A percentile compares a stretch with the other conserved stretches of the same genome.
These are phyloP conservation scores for Saimiri boliviensis DNA, from an alignment of 2,113 vertebrate species.

Conservation along the genomic window DNA sequence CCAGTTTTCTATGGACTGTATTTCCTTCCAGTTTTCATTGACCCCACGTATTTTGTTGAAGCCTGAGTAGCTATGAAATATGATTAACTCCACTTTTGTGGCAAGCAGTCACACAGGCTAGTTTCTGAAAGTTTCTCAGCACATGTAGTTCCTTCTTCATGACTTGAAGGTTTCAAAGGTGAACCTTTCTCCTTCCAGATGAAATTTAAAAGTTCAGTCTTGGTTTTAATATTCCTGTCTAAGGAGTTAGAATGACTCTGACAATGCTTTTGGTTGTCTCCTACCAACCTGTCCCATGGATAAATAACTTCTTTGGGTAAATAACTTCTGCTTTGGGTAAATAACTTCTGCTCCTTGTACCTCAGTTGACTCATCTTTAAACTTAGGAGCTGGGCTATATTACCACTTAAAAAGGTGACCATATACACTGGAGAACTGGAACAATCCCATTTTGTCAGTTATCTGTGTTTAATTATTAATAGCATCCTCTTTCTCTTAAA, in stretches of 20 bases:
- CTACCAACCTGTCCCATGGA: not conserved
- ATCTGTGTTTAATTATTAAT: not conserved
- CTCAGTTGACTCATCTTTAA: not conserved
- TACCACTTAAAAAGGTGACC: not conserved
- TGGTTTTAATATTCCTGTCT: not conserved
- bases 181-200: not conserved
- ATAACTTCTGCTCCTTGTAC: not conserved
- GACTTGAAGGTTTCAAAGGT: not conserved
- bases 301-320: not conserved
- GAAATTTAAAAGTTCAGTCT: constrained; percentile 9
- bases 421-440: not conserved
- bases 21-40: not conserved
- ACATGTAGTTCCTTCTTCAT: not conserved
- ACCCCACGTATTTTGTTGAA: not conserved
- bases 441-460: not conserved
- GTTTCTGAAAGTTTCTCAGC: not conserved
- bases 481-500: not conserved
- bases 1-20: not conserved
- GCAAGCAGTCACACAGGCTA: not conserved
- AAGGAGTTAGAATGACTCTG: not conserved
- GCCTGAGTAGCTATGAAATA: not conserved
- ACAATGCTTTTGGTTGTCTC: not conserved
- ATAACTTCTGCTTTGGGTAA: not conserved
- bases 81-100: not conserved
- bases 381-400: not conserved